Base-by-base conservation (phyloP, 2,888 invertebrate species). In the Ceriagrion tenellum region DNA sequence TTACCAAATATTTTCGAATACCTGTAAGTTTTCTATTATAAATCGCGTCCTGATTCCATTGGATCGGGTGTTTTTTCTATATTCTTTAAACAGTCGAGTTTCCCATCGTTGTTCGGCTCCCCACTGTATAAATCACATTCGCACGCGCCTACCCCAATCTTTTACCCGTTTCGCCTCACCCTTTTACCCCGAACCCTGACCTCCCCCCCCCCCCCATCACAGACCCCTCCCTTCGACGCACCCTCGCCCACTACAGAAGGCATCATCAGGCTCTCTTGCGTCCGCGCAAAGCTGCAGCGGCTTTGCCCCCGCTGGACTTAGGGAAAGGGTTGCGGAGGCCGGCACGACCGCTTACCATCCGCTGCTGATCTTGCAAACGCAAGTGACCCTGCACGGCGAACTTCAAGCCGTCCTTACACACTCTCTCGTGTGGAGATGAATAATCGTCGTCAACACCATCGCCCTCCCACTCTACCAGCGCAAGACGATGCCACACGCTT, bases 311-410 rank as follows among this genome's bases (percentile, higher is more conserved):
- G 81, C 81, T 35, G 81, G 81, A 81, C 81, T 81, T 16, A 2
- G 12, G 16, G 23, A 81, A 81, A 81, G 81, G 81, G 81, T 81
- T 81, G 81, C 12, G 69, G 69, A 13, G 81, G 81, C 16, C 20
- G 59, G 20, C 59, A 10, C 18, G 69, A 26, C 69, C 35, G 81
- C 69, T 26, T 8, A 69, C 12, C 69, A n/a, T 1, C 69, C 69
- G 26, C 69, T 93, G 95, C 95, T 95, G 16, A 81, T 90, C 95
- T 88, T 91, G 95, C 95, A 95, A 96, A 96, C 96, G 96, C 96
- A 47, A 96, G 96, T 95, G 95, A 88, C 35, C 74, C 95, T 88
- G 74, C 18, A 40, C 63, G 63, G 35, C 35, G 74, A 47, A 26
- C 40, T 30, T 40, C 63, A 63, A 35, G 30, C n/a, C 95, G 26